A percentile compares a stretch with the other conserved stretches of the same genome.
Conservation (phyloP, 2,113 vertebrate genomes). For the Passer domesticus region DNA sequence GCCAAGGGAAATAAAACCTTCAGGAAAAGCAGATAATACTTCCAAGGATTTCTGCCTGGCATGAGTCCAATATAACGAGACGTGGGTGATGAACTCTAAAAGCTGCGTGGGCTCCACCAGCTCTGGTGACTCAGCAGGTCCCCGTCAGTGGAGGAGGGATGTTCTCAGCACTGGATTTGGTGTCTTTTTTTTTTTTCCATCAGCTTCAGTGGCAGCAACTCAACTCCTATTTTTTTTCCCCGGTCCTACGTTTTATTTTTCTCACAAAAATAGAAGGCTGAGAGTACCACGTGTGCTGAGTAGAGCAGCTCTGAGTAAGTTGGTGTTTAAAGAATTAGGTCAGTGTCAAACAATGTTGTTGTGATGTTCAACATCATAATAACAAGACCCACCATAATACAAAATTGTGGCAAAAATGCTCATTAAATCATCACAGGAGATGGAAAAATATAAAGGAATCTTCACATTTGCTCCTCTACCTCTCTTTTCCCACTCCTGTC, state of each 20-base stretch:
- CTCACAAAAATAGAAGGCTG: neutral
- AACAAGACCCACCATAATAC: neutral
- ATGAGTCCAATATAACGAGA: neutral
- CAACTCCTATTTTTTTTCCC: accelerated
- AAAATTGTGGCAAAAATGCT: neutral
- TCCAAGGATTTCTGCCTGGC: neutral
- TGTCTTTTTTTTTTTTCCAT: neutral
- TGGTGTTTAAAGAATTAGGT: neutral
- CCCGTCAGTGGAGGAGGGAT: neutral
- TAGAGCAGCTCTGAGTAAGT: neutral
- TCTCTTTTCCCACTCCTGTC: neutral
- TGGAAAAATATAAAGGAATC: neutral
- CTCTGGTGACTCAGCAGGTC: neutral
- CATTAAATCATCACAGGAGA: neutral
- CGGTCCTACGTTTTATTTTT: neutral
- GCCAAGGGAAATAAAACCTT: neutral
- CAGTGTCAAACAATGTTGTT: neutral
- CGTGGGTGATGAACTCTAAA: neutral
- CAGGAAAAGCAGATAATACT: neutral
- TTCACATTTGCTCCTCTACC: neutral
- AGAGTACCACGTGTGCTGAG: neutral
- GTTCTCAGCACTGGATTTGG: neutral
- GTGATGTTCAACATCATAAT: neutral
- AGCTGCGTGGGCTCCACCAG: neutral
- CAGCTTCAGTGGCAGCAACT: neutral